These are phyloP conservation scores for Amiota mariae DNA, from an alignment of 2,888 invertebrate genomes.

Conservation along the genomic window DNA sequence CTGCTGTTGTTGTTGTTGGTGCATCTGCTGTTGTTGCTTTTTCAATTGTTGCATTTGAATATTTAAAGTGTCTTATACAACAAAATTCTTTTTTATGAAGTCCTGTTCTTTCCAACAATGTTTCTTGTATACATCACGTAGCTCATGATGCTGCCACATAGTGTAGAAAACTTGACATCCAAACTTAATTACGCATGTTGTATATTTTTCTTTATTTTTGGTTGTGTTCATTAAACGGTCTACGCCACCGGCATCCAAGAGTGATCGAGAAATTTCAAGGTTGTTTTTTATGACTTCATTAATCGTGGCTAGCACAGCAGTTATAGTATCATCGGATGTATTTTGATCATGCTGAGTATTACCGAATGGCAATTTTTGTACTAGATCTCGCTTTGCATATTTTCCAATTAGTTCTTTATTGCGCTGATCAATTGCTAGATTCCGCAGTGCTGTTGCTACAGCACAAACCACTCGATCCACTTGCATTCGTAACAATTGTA, in stretches of 20 bases:
- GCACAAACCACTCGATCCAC: conserved; percentile 98
- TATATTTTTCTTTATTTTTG: conserved; percentile 91
- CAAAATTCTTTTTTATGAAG: conserved; percentile 90
- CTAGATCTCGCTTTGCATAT: conserved; percentile 97
- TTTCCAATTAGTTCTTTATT: conserved; percentile 99
- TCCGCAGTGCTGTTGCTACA: conserved; percentile 96
- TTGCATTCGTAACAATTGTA: conserved; percentile 96
- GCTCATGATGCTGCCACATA: conserved; percentile 95
- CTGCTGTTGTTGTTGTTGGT: conserved; percentile 45
- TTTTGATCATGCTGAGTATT: conserved; percentile 88
- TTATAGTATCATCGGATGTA: conserved; percentile 97
- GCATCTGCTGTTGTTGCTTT: conserved; percentile 39
- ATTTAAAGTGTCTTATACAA: conserved; percentile 83
- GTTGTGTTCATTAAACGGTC: conserved; percentile 93
- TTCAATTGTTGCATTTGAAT: too few species aligned
- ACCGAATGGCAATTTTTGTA: conserved; percentile 94
- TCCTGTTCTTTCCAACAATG: conserved; percentile 95
- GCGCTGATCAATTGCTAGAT: conserved; percentile 96
- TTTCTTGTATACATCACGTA: conserved; percentile 96
- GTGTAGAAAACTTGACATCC: conserved; percentile 95
- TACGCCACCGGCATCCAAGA: conserved; percentile 94
- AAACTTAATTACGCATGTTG: conserved; percentile 95
- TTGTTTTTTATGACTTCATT: conserved; percentile 98
- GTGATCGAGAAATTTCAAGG: conserved; percentile 92
- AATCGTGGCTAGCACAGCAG: conserved; percentile 95